Evolutionary conservation across 2,888 invertebrate species (phyloP), one percentile per base, ranked within the genome.

Genomic region (Drepanosiphum platanoidis): DNA sequence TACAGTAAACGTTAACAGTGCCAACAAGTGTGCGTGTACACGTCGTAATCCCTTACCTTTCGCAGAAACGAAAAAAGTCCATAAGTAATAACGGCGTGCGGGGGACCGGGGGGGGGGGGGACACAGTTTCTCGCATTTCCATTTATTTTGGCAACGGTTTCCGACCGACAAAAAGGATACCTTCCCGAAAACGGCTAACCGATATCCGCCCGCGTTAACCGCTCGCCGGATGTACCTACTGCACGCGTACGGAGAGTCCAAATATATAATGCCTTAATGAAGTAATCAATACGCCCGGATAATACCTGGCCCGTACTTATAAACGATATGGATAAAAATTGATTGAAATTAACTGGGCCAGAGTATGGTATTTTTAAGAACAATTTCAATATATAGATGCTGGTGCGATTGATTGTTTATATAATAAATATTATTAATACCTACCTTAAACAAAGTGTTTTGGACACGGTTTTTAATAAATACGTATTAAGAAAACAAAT

Each of bases 131-230:
- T 9, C n/a, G 66, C 30, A 71, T 82, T 64, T 72, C 61, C 72
- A 74, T 82, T 82, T 66, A 36, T 77, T 79, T 78, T 82, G 82
- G 82, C 82, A 82, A 82, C n/a, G 11, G 79, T 68, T 79, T 61
- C 82, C 61, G 61, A 74, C 82, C 58, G 22, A 82, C 82, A 42
- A 72, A 52, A 81, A 81, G 18, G 39, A 30, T 30, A 30, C 52
- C 78, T 71, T 30, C 36, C 58, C 22, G 71, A 39, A 64, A 72
- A 82, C 30, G 39, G 72, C 32, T 36, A n/a, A 30, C 64, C 61
- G 61, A 74, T 82, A 72, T 71, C 81, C 72, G 58, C 18, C 30
- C 36, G n/a, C 68, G 3, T 22, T 27, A 4, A 39, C 58, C 58
- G 61, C 30, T 39, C 13, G 30, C 61, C 61, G 82, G 82, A 82